These are phyloP conservation scores for Todus mexicanus DNA, from an alignment of 2,797 vertebrate genomes.

Conservation along the genomic window DNA sequence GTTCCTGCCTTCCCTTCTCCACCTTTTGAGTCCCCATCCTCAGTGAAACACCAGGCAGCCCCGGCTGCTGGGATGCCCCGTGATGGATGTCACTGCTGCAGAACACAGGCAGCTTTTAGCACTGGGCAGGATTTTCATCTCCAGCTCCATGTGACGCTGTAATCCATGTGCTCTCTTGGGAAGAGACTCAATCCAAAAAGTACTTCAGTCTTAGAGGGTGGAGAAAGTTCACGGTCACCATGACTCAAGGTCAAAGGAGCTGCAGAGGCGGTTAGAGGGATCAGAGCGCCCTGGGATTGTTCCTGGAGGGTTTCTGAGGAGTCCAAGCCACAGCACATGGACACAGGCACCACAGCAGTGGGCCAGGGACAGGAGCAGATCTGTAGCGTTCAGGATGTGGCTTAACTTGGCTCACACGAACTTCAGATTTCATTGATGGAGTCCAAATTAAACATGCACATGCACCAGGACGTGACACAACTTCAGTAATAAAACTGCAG, in stretches of 20 bases:
- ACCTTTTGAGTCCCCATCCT: accelerated
- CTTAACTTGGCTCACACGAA: not conserved
- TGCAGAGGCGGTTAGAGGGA: not conserved
- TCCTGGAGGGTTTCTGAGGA: not conserved
- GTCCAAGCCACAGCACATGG: not conserved
- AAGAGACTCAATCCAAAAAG: not conserved
- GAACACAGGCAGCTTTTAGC: not conserved
- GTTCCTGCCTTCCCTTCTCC: not conserved
- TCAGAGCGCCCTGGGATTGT: not conserved
- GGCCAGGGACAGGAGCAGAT: not conserved
- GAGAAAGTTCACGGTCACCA: not conserved
- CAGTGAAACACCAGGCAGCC: not conserved
- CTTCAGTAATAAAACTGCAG: not conserved
- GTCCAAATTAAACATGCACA: not conserved
- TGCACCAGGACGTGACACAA: not conserved
- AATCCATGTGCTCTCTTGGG: not conserved
- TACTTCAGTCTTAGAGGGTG: not conserved
- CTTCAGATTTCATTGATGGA: not conserved
- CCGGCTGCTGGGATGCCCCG: not conserved
- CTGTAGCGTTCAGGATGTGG: not conserved
- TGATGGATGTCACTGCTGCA: accelerated
- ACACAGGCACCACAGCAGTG: not conserved
- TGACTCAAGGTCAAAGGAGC: not conserved
- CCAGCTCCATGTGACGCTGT: not conserved
- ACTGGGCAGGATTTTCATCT: not conserved